Evolutionary conservation across 2,797 vertebrate species (phyloP), one percentile per base, ranked within the genome.

Genomic region (Lepus oiostolus): DNA sequence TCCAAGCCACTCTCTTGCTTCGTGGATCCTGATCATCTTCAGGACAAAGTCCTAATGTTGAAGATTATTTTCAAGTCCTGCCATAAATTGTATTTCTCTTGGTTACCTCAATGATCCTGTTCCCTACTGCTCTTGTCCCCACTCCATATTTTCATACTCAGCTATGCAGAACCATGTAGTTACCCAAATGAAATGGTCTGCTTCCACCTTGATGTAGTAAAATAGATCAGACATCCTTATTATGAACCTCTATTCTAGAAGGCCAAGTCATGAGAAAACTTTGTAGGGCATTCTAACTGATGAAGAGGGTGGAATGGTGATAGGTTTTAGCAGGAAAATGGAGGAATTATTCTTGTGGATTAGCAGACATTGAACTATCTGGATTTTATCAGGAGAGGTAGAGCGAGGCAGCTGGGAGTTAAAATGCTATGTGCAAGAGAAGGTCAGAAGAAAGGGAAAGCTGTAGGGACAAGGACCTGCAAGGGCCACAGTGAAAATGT

Each of bases 1-100:
- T 82, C 26, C 24, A 62, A 88, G 28, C 21, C 8, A 62, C 19
- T 76, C 35, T 42, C 13, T 85, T 95, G 35, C 32, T 92, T 91
- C 89, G 11, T 50, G 32, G 26, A 7, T 35, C 22, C n/a, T 12
- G 13, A 7, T 3, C 3, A 7, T 71, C 8, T 21, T 77, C 35
- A 47, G 13, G 67, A 70, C 22, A 28, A 85, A 85, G n/a, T n/a
- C 62, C 16, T 76, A 74, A 72, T 85, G 70, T 58, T 92, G 4
- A 71, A 32, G 52, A 26, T 76, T 19, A 4, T 8, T 95, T 87
- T 87, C 72, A 54, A 62, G 12, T 28, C 3, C 3, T 30, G 0
- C 52, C 81, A 26, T 84, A 26, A 83, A 72, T n/a, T 11, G 5
- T 35, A 26, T 54, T 9, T 84, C 8, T 74, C 63, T 60, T 14